A percentile compares a stretch with the other conserved stretches of the same genome.
These are phyloP conservation scores for Acanthurus tractus DNA, from an alignment of 2,797 vertebrate species.

Conservation along the genomic window DNA sequence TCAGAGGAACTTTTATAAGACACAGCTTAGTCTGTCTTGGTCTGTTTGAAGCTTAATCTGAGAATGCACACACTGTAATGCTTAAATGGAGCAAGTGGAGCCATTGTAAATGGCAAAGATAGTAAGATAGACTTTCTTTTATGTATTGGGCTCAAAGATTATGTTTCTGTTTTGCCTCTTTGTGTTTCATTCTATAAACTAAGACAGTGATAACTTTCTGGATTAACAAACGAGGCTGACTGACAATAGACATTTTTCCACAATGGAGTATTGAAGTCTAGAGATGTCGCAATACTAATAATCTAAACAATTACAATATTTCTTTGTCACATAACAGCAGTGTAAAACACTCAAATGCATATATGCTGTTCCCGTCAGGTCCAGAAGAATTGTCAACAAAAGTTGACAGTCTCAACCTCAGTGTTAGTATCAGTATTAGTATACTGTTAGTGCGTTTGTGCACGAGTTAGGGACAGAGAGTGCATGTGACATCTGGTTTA, in stretches of 20 bases:
- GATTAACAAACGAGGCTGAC: neutral
- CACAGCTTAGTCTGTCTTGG: neutral
- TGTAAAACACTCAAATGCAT: too few relatives aligned
- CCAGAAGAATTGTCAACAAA: neutral
- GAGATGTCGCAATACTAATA: too few relatives aligned
- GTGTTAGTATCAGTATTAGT: neutral
- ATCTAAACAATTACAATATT: too few relatives aligned
- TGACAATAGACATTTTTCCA: neutral
- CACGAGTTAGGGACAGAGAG: neutral
- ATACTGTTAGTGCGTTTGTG: slow-evolving; percentile 4
- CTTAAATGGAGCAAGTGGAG: neutral
- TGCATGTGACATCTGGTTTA: slow-evolving; percentile 27
- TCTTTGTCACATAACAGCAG: too few relatives aligned
- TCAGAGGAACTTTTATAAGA: slow-evolving; percentile 19
- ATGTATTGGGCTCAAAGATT: neutral
- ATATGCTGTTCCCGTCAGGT: too few relatives aligned
- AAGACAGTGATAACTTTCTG: too few relatives aligned
- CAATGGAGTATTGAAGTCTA: neutral
- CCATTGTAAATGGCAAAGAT: neutral
- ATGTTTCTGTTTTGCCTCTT: neutral
- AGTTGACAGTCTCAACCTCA: neutral
- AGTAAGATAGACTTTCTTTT: neutral
- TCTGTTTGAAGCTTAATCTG: slow-evolving; percentile 22
- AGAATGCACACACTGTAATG: neutral
- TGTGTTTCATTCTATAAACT: neutral